Evolutionary conservation across 2,888 invertebrate species (phyloP).

Genomic region (Malthinus flaveolus): DNA sequence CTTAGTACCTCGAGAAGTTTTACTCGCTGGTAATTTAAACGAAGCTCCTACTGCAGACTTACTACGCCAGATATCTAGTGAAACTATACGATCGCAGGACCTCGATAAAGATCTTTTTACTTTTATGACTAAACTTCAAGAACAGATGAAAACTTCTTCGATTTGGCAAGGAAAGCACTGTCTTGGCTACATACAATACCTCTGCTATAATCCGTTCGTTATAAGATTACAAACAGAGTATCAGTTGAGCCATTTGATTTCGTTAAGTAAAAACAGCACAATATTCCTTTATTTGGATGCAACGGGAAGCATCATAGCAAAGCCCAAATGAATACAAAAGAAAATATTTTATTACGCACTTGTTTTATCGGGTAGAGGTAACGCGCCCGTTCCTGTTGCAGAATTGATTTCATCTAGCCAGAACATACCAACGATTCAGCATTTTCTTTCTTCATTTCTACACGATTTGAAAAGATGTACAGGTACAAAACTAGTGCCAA

Average conservation of each 20-base stretch:
- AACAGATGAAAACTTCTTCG: neutral
- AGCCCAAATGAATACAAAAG: neutral
- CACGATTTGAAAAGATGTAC: neutral
- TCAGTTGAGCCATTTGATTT: conserved; percentile 4
- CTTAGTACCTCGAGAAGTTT: neutral
- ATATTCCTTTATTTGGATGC: conserved; percentile 2
- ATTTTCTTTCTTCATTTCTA: conserved; percentile 3
- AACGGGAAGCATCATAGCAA: neutral
- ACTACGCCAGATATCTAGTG: conserved; percentile 3
- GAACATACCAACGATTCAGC: neutral
- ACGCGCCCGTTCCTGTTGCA: no score
- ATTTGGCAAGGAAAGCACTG: neutral
- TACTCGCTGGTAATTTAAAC: conserved; percentile 7
- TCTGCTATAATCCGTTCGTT: conserved; percentile 1
- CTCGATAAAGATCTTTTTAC: conserved; percentile 1
- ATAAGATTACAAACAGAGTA: conserved; percentile 1
- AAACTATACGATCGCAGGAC: neutral
- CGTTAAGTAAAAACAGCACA: neutral
- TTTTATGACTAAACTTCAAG: neutral
- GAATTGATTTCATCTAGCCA: neutral
- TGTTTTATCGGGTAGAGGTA: no score
- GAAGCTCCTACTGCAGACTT: neutral
- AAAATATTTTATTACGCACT: conserved; percentile 4
- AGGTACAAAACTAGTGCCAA: neutral
- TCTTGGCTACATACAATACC: neutral